Evolutionary conservation across 1,140 invertebrate genomes (phyloP).

Genomic region (Augochlora pura): DNA sequence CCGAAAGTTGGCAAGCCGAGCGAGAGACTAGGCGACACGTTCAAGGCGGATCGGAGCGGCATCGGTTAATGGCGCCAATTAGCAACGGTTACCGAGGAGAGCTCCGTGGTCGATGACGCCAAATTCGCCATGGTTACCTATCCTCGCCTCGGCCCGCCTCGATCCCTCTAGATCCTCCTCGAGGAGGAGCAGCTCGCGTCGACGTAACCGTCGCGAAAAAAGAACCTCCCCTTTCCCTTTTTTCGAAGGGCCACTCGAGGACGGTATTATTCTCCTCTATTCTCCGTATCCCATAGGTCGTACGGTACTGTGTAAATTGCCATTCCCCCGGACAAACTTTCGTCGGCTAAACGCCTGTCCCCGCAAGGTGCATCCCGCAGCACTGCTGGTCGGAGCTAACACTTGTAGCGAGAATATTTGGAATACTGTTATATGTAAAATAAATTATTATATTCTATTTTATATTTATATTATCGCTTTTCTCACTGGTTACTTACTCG

Average conservation of each 20-base stretch:
- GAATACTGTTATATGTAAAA: too few species aligned
- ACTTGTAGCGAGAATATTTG: too few species aligned
- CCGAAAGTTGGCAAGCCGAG: background rate
- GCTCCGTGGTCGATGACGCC: conserved; percentile 39
- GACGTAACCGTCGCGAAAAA: conserved; percentile 32
- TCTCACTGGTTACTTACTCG: conserved; percentile 79
- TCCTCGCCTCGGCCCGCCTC: conserved; percentile 3
- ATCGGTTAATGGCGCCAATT: conserved; percentile 42
- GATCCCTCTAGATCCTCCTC: too few species aligned
- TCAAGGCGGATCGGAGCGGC: background rate
- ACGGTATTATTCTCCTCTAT: conserved; percentile 21
- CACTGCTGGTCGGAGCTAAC: background rate
- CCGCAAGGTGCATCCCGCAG: conserved; percentile 12
- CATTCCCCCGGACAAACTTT: conserved; percentile 31
- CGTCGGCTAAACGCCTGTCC: conserved; percentile 47
- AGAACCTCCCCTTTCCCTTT: conserved; percentile 13
- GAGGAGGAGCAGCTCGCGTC: conserved; percentile 3
- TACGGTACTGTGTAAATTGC: conserved; percentile 19
- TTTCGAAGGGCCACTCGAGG: conserved; percentile 11
- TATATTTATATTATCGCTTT: too few species aligned
- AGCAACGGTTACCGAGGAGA: conserved; percentile 34
- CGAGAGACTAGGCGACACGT: background rate
- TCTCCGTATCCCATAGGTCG: background rate
- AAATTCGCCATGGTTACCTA: conserved; percentile 53
- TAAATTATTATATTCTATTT: too few species aligned